phyloP scores from a whole-genome alignment of 2,888 invertebrate genomes.

The Liopterus haemorrhoidalis region DNA sequence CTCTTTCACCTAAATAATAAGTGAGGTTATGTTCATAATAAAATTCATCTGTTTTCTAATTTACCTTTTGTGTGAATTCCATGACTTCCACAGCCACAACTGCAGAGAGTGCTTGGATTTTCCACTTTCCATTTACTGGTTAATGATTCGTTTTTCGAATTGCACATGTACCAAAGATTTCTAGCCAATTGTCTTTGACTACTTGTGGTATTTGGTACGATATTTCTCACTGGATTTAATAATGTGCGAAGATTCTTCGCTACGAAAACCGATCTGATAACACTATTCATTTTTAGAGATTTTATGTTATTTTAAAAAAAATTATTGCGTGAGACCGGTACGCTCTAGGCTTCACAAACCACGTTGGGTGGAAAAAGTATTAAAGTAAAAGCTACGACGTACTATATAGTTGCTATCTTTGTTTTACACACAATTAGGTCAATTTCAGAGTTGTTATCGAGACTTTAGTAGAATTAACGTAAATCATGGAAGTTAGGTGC shows the following conservation, averaged over 20 bases:
- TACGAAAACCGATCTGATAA: constrained; percentile 58
- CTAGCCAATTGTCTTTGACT: constrained; percentile 57
- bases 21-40: constrained; percentile 1
- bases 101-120: constrained; percentile 58
- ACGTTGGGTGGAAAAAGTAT: no score
- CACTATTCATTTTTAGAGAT: constrained; percentile 58
- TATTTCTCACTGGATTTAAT: constrained; percentile 39
- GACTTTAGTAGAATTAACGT: no score
- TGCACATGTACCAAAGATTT: constrained; percentile 68
- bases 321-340: not conserved
- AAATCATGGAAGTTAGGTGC: no score
- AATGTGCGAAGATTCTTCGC: constrained; percentile 37
- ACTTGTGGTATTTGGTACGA: constrained; percentile 36
- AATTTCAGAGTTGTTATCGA: no score
- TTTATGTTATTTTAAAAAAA: constrained; percentile 1
- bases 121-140: constrained; percentile 42
- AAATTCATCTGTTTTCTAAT: no score
- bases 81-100: constrained; percentile 62
- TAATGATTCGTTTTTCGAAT: constrained; percentile 39
- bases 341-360: not conserved
- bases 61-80: constrained; percentile 67
- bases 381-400: no score
- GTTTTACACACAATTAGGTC: no score
- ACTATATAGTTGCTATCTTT: no score
- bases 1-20: constrained; percentile 75